Conservation (phyloP, 2,888 invertebrate species). For the Atrina japonica region DNA sequence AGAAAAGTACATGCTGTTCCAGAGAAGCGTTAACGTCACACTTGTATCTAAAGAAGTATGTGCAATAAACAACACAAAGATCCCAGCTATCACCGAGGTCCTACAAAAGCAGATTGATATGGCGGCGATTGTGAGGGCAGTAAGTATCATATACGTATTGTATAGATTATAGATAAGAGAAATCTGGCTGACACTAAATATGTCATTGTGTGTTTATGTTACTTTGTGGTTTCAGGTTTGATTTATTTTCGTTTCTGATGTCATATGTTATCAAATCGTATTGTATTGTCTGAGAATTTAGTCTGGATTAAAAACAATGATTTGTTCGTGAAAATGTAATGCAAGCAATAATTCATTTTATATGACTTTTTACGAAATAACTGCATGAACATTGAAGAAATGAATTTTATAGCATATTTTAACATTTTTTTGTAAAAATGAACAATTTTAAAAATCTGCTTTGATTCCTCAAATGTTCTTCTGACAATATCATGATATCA, state of each 20-base stretch:
- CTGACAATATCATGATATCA: neutral
- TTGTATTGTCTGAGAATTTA: no score
- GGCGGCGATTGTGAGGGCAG: conserved; percentile 63
- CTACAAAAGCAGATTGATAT: conserved; percentile 65
- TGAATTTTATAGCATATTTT: neutral
- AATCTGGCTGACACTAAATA: no score
- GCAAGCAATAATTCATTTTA: no score
- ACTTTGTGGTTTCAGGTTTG: neutral
- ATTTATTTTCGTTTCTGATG: no score
- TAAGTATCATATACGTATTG: conserved; percentile 57
- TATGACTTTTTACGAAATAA: no score
- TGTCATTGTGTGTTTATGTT: no score
- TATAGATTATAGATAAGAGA: no score
- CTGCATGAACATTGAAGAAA: neutral
- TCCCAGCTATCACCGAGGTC: conserved; percentile 59
- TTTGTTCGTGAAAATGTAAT: no score
- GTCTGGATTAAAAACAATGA: no score
- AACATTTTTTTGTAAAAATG: neutral
- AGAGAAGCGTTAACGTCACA: conserved; percentile 50
- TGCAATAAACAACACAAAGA: conserved; percentile 52
- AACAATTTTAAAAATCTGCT: neutral
- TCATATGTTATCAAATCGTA: no score
- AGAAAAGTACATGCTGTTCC: conserved; percentile 63
- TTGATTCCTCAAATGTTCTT: neutral
- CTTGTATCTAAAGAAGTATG: conserved; percentile 63